phyloP scores from a whole-genome alignment of 2,113 vertebrate genomes.

The Myodes glareolus region DNA sequence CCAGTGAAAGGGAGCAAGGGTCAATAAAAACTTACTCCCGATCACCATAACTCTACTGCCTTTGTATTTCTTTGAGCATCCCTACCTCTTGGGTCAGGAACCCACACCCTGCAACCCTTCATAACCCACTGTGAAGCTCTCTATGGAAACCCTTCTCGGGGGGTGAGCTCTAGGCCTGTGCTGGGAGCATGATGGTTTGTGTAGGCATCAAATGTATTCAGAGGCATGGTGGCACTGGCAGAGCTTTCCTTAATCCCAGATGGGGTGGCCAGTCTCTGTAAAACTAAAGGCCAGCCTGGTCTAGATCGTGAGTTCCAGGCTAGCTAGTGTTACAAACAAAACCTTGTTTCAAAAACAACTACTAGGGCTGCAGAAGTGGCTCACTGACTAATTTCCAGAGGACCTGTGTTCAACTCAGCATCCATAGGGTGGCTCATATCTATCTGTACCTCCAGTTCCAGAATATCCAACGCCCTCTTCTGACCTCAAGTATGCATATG shows the following conservation, averaged over 20 bases:
- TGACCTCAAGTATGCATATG: background rate
- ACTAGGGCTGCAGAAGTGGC: background rate
- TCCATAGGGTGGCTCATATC: background rate
- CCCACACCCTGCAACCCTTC: background rate
- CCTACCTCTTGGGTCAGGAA: background rate
- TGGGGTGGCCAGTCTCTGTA: background rate
- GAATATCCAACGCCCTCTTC: background rate
- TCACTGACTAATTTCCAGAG: background rate
- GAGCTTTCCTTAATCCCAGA: background rate
- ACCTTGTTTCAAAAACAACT: background rate
- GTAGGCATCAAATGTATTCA: background rate
- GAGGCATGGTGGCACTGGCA: too few species aligned
- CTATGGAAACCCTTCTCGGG: background rate
- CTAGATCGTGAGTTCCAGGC: background rate
- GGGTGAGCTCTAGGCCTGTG: background rate
- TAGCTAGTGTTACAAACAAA: background rate
- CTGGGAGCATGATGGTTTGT: background rate
- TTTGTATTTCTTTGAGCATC: constrained; percentile 50
- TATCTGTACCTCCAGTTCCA: background rate
- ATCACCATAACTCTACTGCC: constrained; percentile 14
- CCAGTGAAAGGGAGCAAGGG: constrained; percentile 83
- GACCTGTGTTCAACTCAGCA: background rate
- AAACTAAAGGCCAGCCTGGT: background rate
- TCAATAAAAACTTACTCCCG: constrained; percentile 76
- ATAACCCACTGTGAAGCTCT: background rate